Base-by-base conservation (phyloP, 2,797 vertebrate species). In the Synaphobranchus kaupii region DNA sequence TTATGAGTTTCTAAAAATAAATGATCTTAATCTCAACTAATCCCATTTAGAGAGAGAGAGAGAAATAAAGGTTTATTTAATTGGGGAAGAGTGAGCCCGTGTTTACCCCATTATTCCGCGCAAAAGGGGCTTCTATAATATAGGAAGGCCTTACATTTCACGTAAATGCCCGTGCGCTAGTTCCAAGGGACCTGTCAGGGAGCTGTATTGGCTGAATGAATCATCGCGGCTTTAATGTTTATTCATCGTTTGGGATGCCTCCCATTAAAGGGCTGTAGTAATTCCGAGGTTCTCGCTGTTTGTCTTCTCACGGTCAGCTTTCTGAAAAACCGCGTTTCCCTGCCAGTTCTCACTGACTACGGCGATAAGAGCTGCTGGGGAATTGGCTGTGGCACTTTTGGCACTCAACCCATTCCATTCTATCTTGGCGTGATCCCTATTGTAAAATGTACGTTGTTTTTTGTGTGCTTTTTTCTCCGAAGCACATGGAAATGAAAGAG, bases 11-110 rank as follows among this genome's bases (percentile, higher is more conserved):
- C 86, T 90, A 76, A 47, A 92, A 94, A 90, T 90, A 90, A 90
- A 90, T 88, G 86, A 86, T 76, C 89, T 91, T 86, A 88, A 93
- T 89, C 89, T 90, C 89, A 84, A 71, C 85, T 93, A 93, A 94
- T 94, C 93, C 90, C 92, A 93, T 94, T 94, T 93, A 88, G 92
- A 91, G 91, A 93, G 92, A 91, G 91, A 93, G 92, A 94, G 92
- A 93, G 93, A 94, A 93, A 92, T 87, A 89, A 87, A 47, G 13
- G 15, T 91, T 94, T 93, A 93, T 83, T 66, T 94, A 94, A 94
- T 93, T 92, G 89, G 93, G 92, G 90, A 93, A 91, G 90, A 90
- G 83, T 84, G 13, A 90, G 91, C 90, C 34, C 22, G 84, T 28
- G 48, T 92, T 92, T 89, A 87, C 87, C 91, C 94, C 93, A 94